Evolutionary conservation across 2,888 invertebrate genomes (phyloP).

Genomic region (Luffia ferchaultella): DNA sequence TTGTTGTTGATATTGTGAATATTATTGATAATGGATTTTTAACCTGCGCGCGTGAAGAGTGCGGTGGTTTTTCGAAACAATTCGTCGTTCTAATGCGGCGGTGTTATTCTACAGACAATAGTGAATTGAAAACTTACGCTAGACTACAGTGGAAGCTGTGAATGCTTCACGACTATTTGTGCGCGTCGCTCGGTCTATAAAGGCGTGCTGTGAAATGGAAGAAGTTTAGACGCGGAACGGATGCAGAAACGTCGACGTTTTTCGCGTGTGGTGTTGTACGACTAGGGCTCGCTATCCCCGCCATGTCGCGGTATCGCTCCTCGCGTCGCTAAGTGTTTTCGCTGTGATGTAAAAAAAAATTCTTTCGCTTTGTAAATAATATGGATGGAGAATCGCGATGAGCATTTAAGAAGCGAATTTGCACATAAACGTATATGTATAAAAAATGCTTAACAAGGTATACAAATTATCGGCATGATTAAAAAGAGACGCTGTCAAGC

Average conservation of each 20-base stretch:
- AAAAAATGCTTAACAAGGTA: constrained; percentile 14
- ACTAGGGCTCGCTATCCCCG: constrained; percentile 3
- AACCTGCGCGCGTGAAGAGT: no score
- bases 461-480: not conserved
- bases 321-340: constrained; percentile 20
- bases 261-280: no score
- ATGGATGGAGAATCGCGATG: constrained; percentile 18
- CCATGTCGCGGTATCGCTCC: constrained; percentile 4
- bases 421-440: constrained; percentile 24
- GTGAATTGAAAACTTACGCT: not conserved
- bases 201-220: no score
- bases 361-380: constrained; percentile 26
- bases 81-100: no score
- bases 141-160: no score
- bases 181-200: no score
- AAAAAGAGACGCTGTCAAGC: not conserved
- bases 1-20: constrained; percentile 5
- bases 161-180: no score
- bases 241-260: not conserved
- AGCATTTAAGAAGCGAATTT: constrained; percentile 37
- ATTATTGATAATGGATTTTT: no score
- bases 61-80: no score
- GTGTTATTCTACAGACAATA: no score
- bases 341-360: constrained; percentile 24
- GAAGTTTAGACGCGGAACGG: not conserved